These are phyloP conservation scores for Noctua pronuba DNA, from an alignment of 2,888 invertebrate species.

Conservation along the genomic window DNA sequence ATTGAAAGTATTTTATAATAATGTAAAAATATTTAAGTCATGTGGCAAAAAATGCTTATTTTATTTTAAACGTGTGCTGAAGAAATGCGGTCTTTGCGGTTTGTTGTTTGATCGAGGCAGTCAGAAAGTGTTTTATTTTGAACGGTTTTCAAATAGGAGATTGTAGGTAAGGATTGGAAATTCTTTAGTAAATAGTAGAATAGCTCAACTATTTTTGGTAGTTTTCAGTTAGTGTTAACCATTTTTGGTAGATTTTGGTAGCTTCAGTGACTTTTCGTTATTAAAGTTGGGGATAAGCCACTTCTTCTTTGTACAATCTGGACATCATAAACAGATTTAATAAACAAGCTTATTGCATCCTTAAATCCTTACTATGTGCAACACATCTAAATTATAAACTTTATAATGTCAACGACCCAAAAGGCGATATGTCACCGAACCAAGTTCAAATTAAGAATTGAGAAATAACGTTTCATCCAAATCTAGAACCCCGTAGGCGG, in stretches of 20 bases:
- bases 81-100: conserved; percentile 38
- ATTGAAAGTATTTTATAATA: conserved; percentile 59
- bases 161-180: neutral
- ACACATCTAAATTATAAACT: neutral
- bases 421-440: conserved; percentile 38
- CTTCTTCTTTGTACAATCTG: neutral
- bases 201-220: neutral
- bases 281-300: neutral
- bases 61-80: conserved; percentile 39
- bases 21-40: conserved; percentile 49
- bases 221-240: neutral
- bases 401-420: conserved; percentile 45
- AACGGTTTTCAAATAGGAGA: neutral
- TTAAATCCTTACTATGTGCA: neutral
- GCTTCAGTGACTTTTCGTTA: neutral
- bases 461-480: conserved; percentile 43
- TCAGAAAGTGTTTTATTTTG: conserved; percentile 18
- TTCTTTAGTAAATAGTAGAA: neutral
- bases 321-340: neutral
- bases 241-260: neutral
- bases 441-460: conserved; percentile 41
- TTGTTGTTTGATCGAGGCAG: conserved; percentile 35
- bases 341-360: neutral
- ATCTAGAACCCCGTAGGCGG: conserved; percentile 39
- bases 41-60: conserved; percentile 54